phyloP scores from a whole-genome alignment of 1,140 invertebrate genomes.

The Danaus melanippus region DNA sequence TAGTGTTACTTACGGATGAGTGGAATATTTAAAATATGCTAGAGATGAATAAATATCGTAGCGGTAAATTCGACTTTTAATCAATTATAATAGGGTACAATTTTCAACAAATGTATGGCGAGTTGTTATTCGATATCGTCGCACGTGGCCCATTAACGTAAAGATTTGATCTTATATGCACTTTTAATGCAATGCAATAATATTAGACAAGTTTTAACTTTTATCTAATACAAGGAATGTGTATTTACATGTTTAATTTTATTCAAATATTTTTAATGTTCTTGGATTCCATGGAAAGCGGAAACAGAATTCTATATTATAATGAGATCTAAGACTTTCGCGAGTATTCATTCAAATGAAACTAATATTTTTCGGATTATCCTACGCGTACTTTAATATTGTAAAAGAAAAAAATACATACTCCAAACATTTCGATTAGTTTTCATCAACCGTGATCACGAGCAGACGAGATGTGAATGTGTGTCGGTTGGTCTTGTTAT shows the following conservation, averaged over 20 bases:
- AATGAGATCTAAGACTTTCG: too few relatives aligned
- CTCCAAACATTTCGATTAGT: too few relatives aligned
- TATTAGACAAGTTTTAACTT: constrained; percentile 22
- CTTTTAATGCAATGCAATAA: constrained; percentile 20
- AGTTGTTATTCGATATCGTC: constrained; percentile 21
- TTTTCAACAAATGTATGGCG: constrained; percentile 10
- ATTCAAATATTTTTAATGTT: constrained; percentile 6
- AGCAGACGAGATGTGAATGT: too few relatives aligned
- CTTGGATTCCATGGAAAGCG: constrained; percentile 6
- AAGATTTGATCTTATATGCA: constrained; percentile 24
- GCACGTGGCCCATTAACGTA: constrained; percentile 34
- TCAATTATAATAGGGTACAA: constrained; percentile 2
- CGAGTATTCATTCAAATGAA: too few relatives aligned
- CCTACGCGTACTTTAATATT: too few relatives aligned
- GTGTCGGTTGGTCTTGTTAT: too few relatives aligned
- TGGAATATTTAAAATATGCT: constrained; percentile 32
- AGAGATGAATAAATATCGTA: constrained; percentile 11
- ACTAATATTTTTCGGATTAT: too few relatives aligned
- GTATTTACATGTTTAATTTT: too few relatives aligned
- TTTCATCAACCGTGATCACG: too few relatives aligned
- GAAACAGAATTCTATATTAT: too few relatives aligned
- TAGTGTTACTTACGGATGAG: constrained; percentile 27
- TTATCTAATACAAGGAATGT: constrained; percentile 1
- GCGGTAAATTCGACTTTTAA: constrained; percentile 10
- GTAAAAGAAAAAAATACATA: too few relatives aligned